Evolutionary conservation across 1,140 invertebrate genomes (phyloP).

Genomic region (Ephestia elutella): DNA sequence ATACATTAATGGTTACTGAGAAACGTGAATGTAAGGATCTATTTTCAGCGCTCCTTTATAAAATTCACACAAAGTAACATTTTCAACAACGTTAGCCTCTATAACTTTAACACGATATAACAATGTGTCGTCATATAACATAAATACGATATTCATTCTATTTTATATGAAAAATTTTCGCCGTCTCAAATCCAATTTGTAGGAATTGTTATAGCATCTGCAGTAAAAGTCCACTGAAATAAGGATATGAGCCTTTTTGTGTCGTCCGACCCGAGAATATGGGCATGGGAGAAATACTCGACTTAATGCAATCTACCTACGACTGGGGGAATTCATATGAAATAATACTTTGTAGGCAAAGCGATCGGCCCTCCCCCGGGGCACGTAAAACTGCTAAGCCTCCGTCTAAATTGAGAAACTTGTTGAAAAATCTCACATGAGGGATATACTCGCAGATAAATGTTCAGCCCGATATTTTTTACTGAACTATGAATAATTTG

Average conservation of each 20-base stretch:
- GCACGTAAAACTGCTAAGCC: slow-evolving; percentile 59
- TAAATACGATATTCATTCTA: slow-evolving; percentile 17
- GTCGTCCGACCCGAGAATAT: slow-evolving; percentile 25
- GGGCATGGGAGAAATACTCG: slow-evolving; percentile 23
- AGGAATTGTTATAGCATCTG: slow-evolving; percentile 33
- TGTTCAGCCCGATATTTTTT: slow-evolving; percentile 12
- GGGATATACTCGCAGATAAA: slow-evolving; percentile 22
- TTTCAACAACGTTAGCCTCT: background rate
- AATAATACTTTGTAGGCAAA: slow-evolving; percentile 67
- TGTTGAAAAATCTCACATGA: slow-evolving; percentile 59
- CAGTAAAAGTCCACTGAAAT: slow-evolving; percentile 34
- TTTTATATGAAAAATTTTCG: slow-evolving; percentile 28
- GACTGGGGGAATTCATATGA: slow-evolving; percentile 51
- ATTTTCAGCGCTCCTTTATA: background rate
- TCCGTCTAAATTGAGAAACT: slow-evolving; percentile 61
- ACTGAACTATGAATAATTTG: slow-evolving; percentile 3
- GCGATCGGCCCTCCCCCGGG: slow-evolving; percentile 48
- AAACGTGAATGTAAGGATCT: slow-evolving; percentile 12
- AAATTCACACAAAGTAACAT: slow-evolving; percentile 1
- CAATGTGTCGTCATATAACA: slow-evolving; percentile 7
- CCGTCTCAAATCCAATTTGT: slow-evolving; percentile 41
- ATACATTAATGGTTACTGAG: slow-evolving; percentile 7
- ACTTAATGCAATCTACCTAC: slow-evolving; percentile 39
- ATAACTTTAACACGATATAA: slow-evolving; percentile 10
- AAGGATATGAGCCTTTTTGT: slow-evolving; percentile 38